Base-by-base conservation (phyloP, 2,888 invertebrate species). In the Epiblema foenella region DNA sequence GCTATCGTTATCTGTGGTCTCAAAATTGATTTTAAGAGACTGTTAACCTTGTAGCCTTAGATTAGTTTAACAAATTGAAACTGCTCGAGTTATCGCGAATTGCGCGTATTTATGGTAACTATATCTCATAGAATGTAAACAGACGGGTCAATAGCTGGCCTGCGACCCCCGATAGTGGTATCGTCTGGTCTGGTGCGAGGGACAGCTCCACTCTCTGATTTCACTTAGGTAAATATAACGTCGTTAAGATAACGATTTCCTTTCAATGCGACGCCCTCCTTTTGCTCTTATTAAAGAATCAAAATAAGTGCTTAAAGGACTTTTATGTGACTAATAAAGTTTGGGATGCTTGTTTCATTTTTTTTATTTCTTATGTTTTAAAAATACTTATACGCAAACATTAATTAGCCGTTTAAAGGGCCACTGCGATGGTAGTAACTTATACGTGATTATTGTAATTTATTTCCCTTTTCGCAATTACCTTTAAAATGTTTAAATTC, bases 191-290 rank as follows among this genome's bases (percentile, higher is more conserved):
- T n/a, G n/a, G n/a, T 37, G 20, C 63, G 89, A 89, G 85, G 85
- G 88, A 86, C 90, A 85, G 85, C 83, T 84, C 84, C 86, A 88
- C 84, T 85, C 86, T 87, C 86, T 90, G 92, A 91, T 91, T 92
- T 90, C 84, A 91, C 91, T 71, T 67, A 71, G 71, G 90, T 89
- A 91, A 90, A 91, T 89, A 90, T 85, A 82, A 83, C 83, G 83
- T 89, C 91, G 87, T 90, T 90, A 87, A 92, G 92, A 92, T 93
- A 91, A 91, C 86, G 82, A 86, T 91, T 91, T 92, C 91, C 92
- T 90, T 84, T 86, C 85, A 86, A 81, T 85, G 86, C 87, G 87
- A 85, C 87, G 81, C 77, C 77, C 81, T 80, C 83, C 83, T 85
- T 87, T 88, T 88, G 85, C 87, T 89, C 88, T 89, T 88, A 86